Evolutionary conservation across 2,888 invertebrate species (phyloP), one percentile per base, ranked within the genome.

Genomic region (Camponotus fellah): DNA sequence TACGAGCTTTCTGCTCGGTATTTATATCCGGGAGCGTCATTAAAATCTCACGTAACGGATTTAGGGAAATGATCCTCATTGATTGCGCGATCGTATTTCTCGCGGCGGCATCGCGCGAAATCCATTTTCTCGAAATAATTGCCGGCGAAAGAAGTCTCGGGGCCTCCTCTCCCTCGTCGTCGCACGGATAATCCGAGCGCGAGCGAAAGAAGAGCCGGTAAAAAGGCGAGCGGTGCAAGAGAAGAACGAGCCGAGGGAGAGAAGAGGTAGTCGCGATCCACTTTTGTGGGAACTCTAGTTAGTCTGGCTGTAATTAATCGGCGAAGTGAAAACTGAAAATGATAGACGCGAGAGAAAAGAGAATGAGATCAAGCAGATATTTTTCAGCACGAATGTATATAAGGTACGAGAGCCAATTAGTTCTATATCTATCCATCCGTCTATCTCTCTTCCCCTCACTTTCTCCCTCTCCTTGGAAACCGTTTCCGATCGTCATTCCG

Each of bases 271-370:
- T 9, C 8, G 58, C 83, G 88, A 90, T 90, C 88, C 90, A 81
- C 85, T 89, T 89, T 85, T 82, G 80, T 32, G 83, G 77, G 69
- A 79, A 65, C 77, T 85, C 80, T 74, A 89, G 89, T 87, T 87
- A 87, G 84, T 65, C 77, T 64, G 69, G 79, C 60, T 82, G 84
- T 76, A 84, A 86, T 86, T 88, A 84, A 75, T 72, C 83, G 83
- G 66, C 69, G 69, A 72, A 84, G 83, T 65, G 88, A 86, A 85
- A 90, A 88, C 86, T 86, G 90, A 89, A 83, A 88, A 89, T 89
- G 83, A 89, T 26, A 40, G 62, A 77, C 72, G 66, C 72, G 12
- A 66, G 66, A 66, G 43, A 46, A 66, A 32, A 60, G 34, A n/a
- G n/a, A 69, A 49, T 4, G 9, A 34, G 53, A 53, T 21, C 46